phyloP scores from a whole-genome alignment of 2,888 invertebrate species.

The Halictus quadricinctus region DNA sequence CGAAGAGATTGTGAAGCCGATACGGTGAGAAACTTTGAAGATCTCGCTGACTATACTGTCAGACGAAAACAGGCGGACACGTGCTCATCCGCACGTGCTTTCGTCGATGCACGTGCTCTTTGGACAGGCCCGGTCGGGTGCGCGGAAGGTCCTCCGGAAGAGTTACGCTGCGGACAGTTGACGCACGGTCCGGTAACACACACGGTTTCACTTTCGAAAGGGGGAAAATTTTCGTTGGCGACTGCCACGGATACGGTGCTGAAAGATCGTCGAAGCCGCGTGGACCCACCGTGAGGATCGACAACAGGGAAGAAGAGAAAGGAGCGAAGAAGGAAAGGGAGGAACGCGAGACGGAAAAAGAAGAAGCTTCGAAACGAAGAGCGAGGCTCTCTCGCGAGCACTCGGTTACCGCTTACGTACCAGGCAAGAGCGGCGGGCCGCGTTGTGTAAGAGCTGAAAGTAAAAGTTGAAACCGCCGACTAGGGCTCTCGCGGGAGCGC shows the following conservation, averaged over 20 bases:
- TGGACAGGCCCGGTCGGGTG: slow-evolving; percentile 25
- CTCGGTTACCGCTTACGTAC: slow-evolving; percentile 66
- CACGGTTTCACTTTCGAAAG: slow-evolving; percentile 10
- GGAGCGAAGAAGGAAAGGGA: background rate
- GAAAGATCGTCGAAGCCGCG: no score
- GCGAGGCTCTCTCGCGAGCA: slow-evolving; percentile 38
- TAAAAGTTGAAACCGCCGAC: slow-evolving; percentile 82
- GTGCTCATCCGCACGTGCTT: slow-evolving; percentile 63
- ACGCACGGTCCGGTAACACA: background rate
- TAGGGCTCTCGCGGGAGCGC: slow-evolving; percentile 76
- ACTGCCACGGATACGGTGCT: background rate
- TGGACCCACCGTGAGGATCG: no score
- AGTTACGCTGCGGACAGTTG: slow-evolving; percentile 8
- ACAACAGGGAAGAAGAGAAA: background rate
- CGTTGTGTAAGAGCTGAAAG: slow-evolving; percentile 83
- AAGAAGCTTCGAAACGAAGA: slow-evolving; percentile 57
- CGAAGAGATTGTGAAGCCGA: no score
- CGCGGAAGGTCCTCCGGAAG: background rate
- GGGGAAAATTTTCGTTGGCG: background rate
- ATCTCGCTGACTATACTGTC: no score
- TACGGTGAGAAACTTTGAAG: no score
- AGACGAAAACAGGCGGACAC: slow-evolving; percentile 55
- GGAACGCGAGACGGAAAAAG: slow-evolving; percentile 22
- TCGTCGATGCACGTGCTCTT: slow-evolving; percentile 57
- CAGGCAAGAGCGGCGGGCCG: slow-evolving; percentile 68